These are phyloP conservation scores for Chrysolina oricalcia DNA, from an alignment of 2,888 invertebrate genomes.

Conservation along the genomic window DNA sequence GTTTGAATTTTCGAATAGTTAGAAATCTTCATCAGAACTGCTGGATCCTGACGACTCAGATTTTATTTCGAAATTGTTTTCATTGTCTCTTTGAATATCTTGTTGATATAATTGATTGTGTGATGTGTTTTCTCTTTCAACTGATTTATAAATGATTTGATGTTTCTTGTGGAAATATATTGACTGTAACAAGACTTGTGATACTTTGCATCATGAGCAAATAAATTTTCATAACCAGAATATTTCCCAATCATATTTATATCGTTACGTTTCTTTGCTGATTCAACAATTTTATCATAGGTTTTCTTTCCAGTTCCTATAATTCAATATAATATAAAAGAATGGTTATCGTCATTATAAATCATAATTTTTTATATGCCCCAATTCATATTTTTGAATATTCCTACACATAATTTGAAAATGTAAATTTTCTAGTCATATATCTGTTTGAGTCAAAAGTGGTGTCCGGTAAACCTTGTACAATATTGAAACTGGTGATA, in stretches of 20 bases:
- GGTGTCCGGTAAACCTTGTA: too few relatives aligned
- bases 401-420: too few relatives aligned
- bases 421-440: too few relatives aligned
- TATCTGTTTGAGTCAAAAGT: too few relatives aligned
- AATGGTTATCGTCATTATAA: too few relatives aligned
- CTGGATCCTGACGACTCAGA: too few relatives aligned
- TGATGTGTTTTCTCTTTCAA: not conserved
- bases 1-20: too few relatives aligned
- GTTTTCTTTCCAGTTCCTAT: conserved; percentile 35
- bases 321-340: not conserved
- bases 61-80: too few relatives aligned
- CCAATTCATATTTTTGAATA: too few relatives aligned
- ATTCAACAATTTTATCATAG: conserved; percentile 34
- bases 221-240: conserved; percentile 40
- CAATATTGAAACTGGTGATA: too few relatives aligned
- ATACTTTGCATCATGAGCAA: conserved; percentile 48
- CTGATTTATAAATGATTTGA: conserved; percentile 24
- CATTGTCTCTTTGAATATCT: conserved; percentile 35
- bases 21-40: too few relatives aligned
- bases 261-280: conserved; percentile 38
- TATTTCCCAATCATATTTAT: conserved; percentile 44
- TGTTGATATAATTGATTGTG: not conserved
- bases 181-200: conserved; percentile 43
- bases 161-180: conserved; percentile 41
- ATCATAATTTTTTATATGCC: too few relatives aligned